Percentiles rank a stretch among this genome's conserved stretches.
phyloP scores from a whole-genome alignment of 1,140 invertebrate species.

The Orius laevigatus region DNA sequence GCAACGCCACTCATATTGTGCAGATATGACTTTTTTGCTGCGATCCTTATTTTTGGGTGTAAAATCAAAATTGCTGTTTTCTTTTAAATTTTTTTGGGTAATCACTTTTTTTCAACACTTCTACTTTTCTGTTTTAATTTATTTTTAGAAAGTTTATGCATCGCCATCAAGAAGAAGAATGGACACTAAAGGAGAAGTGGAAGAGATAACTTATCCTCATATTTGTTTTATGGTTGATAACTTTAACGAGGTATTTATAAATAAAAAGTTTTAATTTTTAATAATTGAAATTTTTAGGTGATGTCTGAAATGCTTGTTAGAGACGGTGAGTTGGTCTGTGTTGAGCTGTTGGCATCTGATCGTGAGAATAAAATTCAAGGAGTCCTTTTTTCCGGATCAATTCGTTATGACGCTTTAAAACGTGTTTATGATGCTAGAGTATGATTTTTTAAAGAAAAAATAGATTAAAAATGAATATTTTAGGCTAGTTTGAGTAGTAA shows the following conservation, averaged over 20 bases:
- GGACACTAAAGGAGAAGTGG: conserved; percentile 94
- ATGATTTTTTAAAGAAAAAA: conserved; percentile 25
- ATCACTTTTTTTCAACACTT: too few relatives aligned
- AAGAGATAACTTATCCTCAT: conserved; percentile 97
- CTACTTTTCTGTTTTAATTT: not conserved
- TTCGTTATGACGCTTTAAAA: conserved; percentile 91
- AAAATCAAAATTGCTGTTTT: too few relatives aligned
- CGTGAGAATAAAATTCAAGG: conserved; percentile 64
- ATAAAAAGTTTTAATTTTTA: not conserved
- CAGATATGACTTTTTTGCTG: too few relatives aligned
- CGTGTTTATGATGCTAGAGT: conserved; percentile 93
- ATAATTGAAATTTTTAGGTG: conserved; percentile 33
- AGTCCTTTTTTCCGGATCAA: conserved; percentile 92
- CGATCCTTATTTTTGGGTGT: too few relatives aligned
- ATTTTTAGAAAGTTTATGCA: conserved; percentile 69
- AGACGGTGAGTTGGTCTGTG: conserved; percentile 97
- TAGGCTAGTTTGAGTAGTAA: conserved; percentile 87
- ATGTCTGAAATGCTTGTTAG: conserved; percentile 91
- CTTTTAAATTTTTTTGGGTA: too few relatives aligned
- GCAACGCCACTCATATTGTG: too few relatives aligned
- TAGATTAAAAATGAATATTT: conserved; percentile 17
- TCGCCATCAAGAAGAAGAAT: conserved; percentile 89
- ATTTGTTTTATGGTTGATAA: conserved; percentile 99
- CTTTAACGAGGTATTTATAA: conserved; percentile 78
- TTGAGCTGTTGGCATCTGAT: conserved; percentile 87